These are phyloP conservation scores for Lamellibrachia columna DNA, from an alignment of 2,888 invertebrate genomes.

Conservation along the genomic window DNA sequence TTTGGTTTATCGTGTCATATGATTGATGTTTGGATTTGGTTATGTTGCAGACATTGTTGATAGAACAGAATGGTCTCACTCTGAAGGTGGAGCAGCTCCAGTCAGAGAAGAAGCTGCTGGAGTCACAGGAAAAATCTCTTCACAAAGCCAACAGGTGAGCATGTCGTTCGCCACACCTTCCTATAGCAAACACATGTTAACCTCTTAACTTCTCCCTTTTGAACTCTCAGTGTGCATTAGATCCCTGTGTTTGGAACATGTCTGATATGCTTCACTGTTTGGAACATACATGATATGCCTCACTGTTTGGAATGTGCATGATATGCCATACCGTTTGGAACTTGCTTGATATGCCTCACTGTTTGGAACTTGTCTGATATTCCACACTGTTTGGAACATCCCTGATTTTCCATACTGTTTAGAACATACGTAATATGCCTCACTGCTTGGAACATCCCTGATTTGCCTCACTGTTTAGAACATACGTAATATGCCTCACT, in stretches of 20 bases:
- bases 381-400: no score
- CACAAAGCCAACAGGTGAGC: slow-evolving; percentile 44
- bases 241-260: background rate
- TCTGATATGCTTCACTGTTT: background rate
- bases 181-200: background rate
- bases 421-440: no score
- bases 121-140: slow-evolving; percentile 51
- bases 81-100: slow-evolving; percentile 48
- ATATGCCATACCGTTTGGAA: no score
- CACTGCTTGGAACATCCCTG: no score
- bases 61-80: slow-evolving; percentile 50
- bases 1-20: background rate
- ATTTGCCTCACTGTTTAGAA: no score
- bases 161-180: background rate
- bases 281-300: no score
- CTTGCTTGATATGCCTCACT: no score
- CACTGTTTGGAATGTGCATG: no score
- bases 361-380: no score
- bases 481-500: no score
- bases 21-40: background rate
- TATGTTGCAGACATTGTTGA: slow-evolving; percentile 44
- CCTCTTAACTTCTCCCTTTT: background rate
- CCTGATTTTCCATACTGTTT: no score
- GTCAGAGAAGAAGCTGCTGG: slow-evolving; percentile 53
- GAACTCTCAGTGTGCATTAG: background rate